Base-by-base conservation (phyloP, 1,140 invertebrate species). In the Pararge aegeria region DNA sequence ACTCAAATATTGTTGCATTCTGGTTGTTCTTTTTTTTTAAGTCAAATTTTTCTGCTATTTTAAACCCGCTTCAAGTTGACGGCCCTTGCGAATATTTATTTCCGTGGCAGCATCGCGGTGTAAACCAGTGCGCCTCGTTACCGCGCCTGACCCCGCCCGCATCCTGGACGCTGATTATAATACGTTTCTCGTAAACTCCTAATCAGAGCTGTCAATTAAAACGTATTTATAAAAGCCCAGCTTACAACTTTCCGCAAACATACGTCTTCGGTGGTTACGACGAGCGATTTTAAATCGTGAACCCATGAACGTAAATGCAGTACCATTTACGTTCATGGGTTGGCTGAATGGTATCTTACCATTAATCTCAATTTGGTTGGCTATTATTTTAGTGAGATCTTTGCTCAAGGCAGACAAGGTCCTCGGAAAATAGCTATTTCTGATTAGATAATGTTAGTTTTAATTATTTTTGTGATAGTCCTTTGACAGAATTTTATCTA, bases 141-240 rank as follows among this genome's bases (percentile, higher is more conserved):
- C 30, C 12, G 9, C 30, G 1, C 30, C 29, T 10, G 29, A 7
- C 18, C 29, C 18, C n/a, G 54, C 27, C 29, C 18, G 34, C 54
- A 12, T 19, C 30, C n/a, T n/a, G n/a, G 29, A 27, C 27, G 21
- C 16, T 48, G 27, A 50, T 27, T 40, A 46, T 51, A 51, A 53
- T 55, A 57, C 24, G 40, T 58, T 42, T 42, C 53, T 48, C 30
- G 48, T 63, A 59, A 29, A 53, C 44, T 55, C 48, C 61, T 68
- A 68, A 71, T 68, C 61, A 49, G 53, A 51, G 61, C 67, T 69
- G 67, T 73, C 70, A 66, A 73, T 73, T 73, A 73, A 59, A 34
- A 55, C 37, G 52, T 61, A 55, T 61, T 54, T 55, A 59, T 65
- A 65, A 59, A 60, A 60, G 51, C 34, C 59, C 12, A 34, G 13